Percentiles rank a stretch among this genome's conserved stretches.
These are phyloP conservation scores for Paramisgurnus dabryanus DNA, from an alignment of 2,113 vertebrate genomes.

Conservation along the genomic window DNA sequence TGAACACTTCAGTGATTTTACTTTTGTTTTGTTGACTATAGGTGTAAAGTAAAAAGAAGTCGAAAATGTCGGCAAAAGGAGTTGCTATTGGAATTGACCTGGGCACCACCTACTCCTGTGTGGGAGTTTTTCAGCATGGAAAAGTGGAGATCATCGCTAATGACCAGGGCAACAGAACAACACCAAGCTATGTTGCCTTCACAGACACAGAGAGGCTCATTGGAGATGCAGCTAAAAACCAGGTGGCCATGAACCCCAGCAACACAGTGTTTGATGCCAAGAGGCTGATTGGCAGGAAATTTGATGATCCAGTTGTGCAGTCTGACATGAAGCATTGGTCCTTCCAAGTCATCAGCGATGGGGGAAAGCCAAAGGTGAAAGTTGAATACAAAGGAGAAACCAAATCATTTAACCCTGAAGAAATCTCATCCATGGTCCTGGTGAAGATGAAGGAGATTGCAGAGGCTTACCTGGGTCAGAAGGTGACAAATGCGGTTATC, in stretches of 20 bases:
- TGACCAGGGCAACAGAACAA: slow-evolving; percentile 87
- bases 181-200: slow-evolving; percentile 86
- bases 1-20: background rate
- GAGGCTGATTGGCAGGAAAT: slow-evolving; percentile 79
- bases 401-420: slow-evolving; percentile 66
- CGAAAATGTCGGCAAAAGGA: slow-evolving; percentile 52
- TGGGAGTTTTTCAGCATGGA: slow-evolving; percentile 87
- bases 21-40: background rate
- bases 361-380: slow-evolving; percentile 65
- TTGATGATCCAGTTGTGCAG: slow-evolving; percentile 67
- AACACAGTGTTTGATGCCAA: slow-evolving; percentile 87
- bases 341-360: slow-evolving; percentile 64
- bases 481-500: slow-evolving; percentile 85
- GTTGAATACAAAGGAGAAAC: slow-evolving; percentile 68
- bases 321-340: slow-evolving; percentile 72
- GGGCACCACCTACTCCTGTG: slow-evolving; percentile 64
- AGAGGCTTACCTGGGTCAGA: slow-evolving; percentile 61
- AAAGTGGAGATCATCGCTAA: slow-evolving; percentile 89
- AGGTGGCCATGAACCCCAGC: slow-evolving; percentile 84
- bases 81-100: slow-evolving; percentile 52
- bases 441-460: slow-evolving; percentile 56
- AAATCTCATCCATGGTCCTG: slow-evolving; percentile 68
- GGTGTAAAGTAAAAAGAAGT: background rate
- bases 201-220: slow-evolving; percentile 86
- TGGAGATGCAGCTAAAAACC: slow-evolving; percentile 86